phyloP scores from a whole-genome alignment of 2,888 invertebrate species.

The Linnaemya vulpina region DNA sequence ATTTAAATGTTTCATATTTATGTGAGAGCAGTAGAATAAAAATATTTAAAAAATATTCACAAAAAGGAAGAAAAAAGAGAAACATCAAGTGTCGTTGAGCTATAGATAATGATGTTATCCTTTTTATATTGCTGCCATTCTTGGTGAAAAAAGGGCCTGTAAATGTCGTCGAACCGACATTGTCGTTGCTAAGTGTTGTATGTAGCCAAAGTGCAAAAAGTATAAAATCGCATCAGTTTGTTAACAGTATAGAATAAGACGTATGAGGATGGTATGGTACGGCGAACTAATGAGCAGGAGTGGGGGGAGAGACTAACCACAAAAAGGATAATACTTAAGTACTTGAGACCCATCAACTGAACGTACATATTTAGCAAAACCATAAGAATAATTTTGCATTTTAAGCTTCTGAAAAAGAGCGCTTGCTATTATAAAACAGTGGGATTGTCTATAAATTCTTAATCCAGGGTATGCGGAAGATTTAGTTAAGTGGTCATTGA shows the following conservation, averaged over 20 bases:
- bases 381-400: slow-evolving; percentile 59
- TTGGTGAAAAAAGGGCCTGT: slow-evolving; percentile 60
- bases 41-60: slow-evolving; percentile 9
- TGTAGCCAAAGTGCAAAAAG: slow-evolving; percentile 71
- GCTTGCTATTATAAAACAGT: slow-evolving; percentile 47
- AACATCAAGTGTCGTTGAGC: slow-evolving; percentile 75
- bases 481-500: slow-evolving; percentile 69
- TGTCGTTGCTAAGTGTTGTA: slow-evolving; percentile 68
- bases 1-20: slow-evolving; percentile 73
- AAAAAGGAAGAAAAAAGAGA: slow-evolving; percentile 40
- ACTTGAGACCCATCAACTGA: slow-evolving; percentile 77
- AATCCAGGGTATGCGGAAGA: neutral
- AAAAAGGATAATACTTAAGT: slow-evolving; percentile 77
- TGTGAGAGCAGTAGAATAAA: slow-evolving; percentile 52
- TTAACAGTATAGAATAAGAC: slow-evolving; percentile 48
- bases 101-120: slow-evolving; percentile 75
- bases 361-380: slow-evolving; percentile 43
- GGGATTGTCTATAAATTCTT: slow-evolving; percentile 23
- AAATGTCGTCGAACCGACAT: slow-evolving; percentile 75
- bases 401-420: slow-evolving; percentile 42
- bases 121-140: slow-evolving; percentile 71
- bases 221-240: slow-evolving; percentile 69
- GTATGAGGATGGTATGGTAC: slow-evolving; percentile 1
- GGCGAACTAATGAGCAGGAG: slow-evolving; percentile 19
- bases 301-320: slow-evolving; percentile 63